Evolutionary conservation across 2,888 invertebrate genomes (phyloP).

Genomic region (Drosophila nr. perissopoda): DNA sequence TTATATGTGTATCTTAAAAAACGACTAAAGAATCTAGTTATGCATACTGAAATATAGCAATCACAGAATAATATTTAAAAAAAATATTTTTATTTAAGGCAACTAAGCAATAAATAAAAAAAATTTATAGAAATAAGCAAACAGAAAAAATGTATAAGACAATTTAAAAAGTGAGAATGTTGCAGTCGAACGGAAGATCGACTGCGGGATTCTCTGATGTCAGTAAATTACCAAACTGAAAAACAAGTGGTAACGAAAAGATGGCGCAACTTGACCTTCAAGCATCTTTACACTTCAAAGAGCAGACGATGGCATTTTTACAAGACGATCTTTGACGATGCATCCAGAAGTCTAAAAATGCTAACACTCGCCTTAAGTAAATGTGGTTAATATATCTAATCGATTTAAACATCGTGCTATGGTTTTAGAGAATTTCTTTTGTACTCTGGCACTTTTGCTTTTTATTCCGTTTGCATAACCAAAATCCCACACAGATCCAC

Average conservation of each 20-base stretch:
- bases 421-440: background rate
- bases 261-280: background rate
- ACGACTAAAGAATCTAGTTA: background rate
- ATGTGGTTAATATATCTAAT: background rate
- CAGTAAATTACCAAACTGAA: background rate
- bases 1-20: slow-evolving; percentile 6
- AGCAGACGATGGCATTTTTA: background rate
- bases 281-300: background rate
- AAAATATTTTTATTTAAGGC: background rate
- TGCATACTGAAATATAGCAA: background rate
- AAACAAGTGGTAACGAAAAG: background rate
- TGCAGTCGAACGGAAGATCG: background rate
- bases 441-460: background rate
- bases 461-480: background rate
- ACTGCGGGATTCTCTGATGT: background rate
- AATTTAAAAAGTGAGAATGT: background rate
- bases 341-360: background rate
- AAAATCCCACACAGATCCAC: background rate
- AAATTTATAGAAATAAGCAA: background rate
- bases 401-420: background rate
- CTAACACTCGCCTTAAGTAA: background rate
- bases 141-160: background rate
- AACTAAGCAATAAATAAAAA: background rate
- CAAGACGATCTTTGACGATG: background rate
- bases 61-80: background rate